Evolutionary conservation across 2,113 vertebrate genomes (phyloP).

Genomic region (Litocranius walleri): DNA sequence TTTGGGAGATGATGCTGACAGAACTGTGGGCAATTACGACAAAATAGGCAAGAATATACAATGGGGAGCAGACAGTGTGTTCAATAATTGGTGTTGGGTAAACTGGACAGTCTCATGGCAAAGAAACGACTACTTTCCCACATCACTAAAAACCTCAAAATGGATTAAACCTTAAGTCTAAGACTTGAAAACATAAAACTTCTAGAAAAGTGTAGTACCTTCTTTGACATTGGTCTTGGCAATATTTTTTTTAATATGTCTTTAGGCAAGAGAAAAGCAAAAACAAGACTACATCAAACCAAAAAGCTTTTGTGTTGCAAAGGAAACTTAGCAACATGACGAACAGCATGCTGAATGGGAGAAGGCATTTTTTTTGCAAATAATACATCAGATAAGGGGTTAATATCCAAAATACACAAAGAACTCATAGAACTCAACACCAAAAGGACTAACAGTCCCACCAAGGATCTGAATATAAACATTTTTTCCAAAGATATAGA

Average conservation of each 20-base stretch:
- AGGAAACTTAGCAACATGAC: background rate
- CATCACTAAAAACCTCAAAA: background rate
- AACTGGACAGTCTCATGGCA: background rate
- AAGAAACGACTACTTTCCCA: background rate
- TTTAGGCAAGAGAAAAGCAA: background rate
- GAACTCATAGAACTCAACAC: background rate
- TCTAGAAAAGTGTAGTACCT: background rate
- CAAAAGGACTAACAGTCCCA: background rate
- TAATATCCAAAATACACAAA: background rate
- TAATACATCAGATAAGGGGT: background rate
- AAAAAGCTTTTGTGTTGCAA: background rate
- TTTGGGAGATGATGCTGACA: background rate
- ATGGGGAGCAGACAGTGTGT: background rate
- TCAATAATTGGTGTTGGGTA: background rate
- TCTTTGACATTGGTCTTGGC: background rate
- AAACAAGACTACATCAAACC: background rate
- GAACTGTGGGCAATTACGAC: background rate
- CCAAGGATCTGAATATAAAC: background rate
- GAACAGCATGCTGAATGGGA: background rate
- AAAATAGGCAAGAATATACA: background rate
- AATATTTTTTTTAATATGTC: background rate
- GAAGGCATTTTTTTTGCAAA: background rate
- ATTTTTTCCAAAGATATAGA: background rate
- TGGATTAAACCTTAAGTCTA: background rate
- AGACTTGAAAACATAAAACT: background rate